Conservation (phyloP, 2,888 invertebrate genomes). For the Pardosa pseudoannulata region DNA sequence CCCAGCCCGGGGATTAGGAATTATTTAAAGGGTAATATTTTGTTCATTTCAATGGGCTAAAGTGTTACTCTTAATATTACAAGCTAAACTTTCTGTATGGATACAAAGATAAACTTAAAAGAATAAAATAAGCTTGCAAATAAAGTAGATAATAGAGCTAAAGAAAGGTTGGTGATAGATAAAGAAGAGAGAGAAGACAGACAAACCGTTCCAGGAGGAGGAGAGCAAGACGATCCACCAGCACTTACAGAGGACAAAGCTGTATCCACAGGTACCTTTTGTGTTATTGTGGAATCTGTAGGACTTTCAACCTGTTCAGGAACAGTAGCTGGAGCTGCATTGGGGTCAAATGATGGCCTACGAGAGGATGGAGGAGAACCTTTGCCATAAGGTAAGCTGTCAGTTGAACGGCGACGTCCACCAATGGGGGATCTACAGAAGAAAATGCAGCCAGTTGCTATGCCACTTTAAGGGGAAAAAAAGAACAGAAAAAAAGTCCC, state of each 20-base stretch:
- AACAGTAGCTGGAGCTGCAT: constrained; percentile 60
- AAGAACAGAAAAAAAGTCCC: too few relatives aligned
- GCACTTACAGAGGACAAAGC: constrained; percentile 61
- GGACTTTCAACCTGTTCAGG: constrained; percentile 64
- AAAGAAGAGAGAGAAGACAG: background rate
- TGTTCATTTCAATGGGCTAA: too few relatives aligned
- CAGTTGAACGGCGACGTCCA: constrained; percentile 62
- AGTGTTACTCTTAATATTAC: too few relatives aligned
- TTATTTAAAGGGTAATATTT: too few relatives aligned
- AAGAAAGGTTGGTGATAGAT: background rate
- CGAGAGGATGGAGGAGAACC: constrained; percentile 66
- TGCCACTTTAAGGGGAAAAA: too few relatives aligned
- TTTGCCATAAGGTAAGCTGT: constrained; percentile 69
- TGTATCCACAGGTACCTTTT: constrained; percentile 60
- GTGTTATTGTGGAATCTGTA: constrained; percentile 19
- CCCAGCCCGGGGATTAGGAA: too few relatives aligned
- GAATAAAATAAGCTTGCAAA: too few relatives aligned
- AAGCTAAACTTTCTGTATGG: too few relatives aligned
- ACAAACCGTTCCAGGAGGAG: constrained; percentile 66
- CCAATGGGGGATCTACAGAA: constrained; percentile 66
- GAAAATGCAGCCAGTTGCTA: too few relatives aligned
- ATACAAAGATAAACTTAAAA: too few relatives aligned
- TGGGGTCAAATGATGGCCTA: constrained; percentile 59
- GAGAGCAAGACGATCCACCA: constrained; percentile 61
- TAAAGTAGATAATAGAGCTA: too few relatives aligned